Base-by-base conservation (phyloP, 2,797 vertebrate species). In the Margarornis squamiger region DNA sequence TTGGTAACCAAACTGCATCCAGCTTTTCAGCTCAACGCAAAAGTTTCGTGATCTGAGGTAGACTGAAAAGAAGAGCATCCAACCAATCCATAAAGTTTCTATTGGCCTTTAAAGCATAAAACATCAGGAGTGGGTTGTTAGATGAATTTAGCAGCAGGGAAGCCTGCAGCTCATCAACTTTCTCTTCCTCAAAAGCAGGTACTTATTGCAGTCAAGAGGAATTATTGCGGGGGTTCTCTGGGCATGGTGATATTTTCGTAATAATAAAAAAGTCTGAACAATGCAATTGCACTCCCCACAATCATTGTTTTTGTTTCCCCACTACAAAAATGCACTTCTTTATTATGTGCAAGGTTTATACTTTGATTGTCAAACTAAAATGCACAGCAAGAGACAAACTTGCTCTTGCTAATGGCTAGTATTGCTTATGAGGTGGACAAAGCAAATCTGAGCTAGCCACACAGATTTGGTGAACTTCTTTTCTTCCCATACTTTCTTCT, bases 71-170 rank as follows among this genome's bases (percentile, higher is more conserved):
- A 90, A 95, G 93, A 96, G 52, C 88, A 96, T 93, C 92, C 84
- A 92, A 92, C 90, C 86, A 96, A 97, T 97, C 96, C 96, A 96
- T 96, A 97, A 91, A 82, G 90, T 96, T 97, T 71, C 83, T 77
- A 95, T 96, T 96, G 97, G 97, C 87, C 95, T 97, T 94, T 97
- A 97, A 97, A 97, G 95, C 58, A 97, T 92, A 98, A 96, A 97
- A 92, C 93, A 96, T 97, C 92, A 96, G 95, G 97, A 98, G 97
- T 93, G 92, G 94, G 91, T 97, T 97, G 94, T 97, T 97, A 97
- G 97, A 97, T 96, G 96, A 98, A 97, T 97, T 97, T 98, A 98
- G 95, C 98, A 98, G 98, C 97, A 97, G 98, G 98, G 98, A 98
- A 97, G 95, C 96, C 94, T 96, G 84, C 90, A 97, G 96, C 97